Conservation (phyloP, 2,888 invertebrate genomes). For the Parnassius orleans region DNA sequence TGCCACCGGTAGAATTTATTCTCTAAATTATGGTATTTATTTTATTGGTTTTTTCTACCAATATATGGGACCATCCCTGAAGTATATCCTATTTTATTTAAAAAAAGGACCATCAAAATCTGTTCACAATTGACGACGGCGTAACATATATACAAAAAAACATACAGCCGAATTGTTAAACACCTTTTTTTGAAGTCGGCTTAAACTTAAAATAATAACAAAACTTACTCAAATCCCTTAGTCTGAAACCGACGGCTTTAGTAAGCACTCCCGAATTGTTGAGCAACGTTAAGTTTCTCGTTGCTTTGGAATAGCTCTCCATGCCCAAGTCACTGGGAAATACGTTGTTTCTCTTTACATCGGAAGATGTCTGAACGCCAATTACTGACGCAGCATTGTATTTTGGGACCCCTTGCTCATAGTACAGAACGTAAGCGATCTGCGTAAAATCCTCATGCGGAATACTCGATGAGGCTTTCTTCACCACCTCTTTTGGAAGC, state of each 20-base stretch:
- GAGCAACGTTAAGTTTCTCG: constrained; percentile 63
- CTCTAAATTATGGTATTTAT: too few relatives aligned
- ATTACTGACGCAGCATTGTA: constrained; percentile 47
- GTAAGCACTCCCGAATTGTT: constrained; percentile 65
- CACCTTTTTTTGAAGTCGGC: too few relatives aligned
- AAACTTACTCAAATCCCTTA: constrained; percentile 69
- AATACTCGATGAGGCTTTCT: constrained; percentile 51
- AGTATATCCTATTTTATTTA: too few relatives aligned
- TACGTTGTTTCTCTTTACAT: constrained; percentile 58
- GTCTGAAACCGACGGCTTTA: constrained; percentile 66
- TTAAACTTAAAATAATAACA: background rate
- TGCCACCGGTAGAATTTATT: too few relatives aligned
- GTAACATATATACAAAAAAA: too few relatives aligned
- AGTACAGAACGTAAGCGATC: constrained; percentile 71
- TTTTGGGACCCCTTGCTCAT: constrained; percentile 64
- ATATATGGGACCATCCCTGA: too few relatives aligned
- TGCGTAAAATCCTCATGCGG: constrained; percentile 53
- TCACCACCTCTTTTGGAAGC: constrained; percentile 56
- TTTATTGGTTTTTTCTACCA: too few relatives aligned
- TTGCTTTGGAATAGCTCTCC: constrained; percentile 54
- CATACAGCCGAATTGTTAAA: too few relatives aligned
- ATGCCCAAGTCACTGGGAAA: constrained; percentile 65
- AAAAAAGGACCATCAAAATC: too few relatives aligned
- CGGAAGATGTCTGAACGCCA: constrained; percentile 52
- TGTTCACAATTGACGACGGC: too few relatives aligned